Evolutionary conservation across 1,140 invertebrate species (phyloP).

Genomic region (Chrysomallon squamiferum): DNA sequence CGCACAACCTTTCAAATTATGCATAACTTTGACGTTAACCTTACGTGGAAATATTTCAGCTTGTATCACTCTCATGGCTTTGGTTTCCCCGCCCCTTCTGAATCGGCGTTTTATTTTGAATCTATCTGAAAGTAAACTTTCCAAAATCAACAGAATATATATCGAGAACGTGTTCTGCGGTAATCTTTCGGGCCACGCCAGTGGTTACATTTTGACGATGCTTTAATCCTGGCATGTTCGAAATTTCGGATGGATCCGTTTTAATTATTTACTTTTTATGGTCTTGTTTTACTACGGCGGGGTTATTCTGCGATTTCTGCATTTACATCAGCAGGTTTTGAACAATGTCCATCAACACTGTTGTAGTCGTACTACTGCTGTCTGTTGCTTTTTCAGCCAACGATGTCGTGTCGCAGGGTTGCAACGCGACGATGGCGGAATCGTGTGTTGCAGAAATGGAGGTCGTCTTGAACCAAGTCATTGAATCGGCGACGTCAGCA

Average conservation of each 20-base stretch:
- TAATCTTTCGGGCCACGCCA: too few relatives aligned
- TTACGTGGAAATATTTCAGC: too few relatives aligned
- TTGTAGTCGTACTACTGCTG: not conserved
- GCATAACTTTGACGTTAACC: too few relatives aligned
- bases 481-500: not conserved
- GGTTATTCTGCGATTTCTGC: not conserved
- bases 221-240: not conserved
- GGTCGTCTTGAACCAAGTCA: not conserved
- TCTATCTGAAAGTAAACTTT: too few relatives aligned
- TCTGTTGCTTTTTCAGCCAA: not conserved
- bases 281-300: not conserved
- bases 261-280: not conserved
- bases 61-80: too few relatives aligned
- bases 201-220: too few relatives aligned
- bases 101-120: too few relatives aligned
- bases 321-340: not conserved
- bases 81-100: too few relatives aligned
- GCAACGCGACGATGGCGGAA: slow-evolving; percentile 8
- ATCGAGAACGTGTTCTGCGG: too few relatives aligned
- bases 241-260: not conserved
- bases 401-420: not conserved
- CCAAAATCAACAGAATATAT: too few relatives aligned
- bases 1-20: too few relatives aligned
- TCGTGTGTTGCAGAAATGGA: slow-evolving; percentile 8
- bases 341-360: not conserved